These are phyloP conservation scores for Sus scrofa DNA, from an alignment of 2,113 vertebrate species.

Conservation along the genomic window T2T-Sscrofa CM000816.6:11867501-11868000, in stretches of 20 bases:
- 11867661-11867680: not conserved
- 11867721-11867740: not conserved
- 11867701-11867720: not conserved
- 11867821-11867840: not conserved
- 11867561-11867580: too few relatives aligned
- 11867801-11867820: not conserved
- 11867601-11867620: fast-evolving
- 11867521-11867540: too few relatives aligned
- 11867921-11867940: not conserved
- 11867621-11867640: not conserved
- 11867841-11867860: not conserved
- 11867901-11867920: not conserved
- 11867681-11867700: not conserved
- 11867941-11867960: not conserved
- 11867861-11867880: too few relatives aligned
- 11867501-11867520: not conserved
- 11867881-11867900: not conserved
- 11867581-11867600: not conserved
- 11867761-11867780: fast-evolving
- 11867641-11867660: not conserved
- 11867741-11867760: not conserved
- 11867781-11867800: fast-evolving
- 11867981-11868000: not conserved
- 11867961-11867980: too few relatives aligned
- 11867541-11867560: not conserved